phyloP scores from a whole-genome alignment of 64 coral and sea anemone species.

The Orbicella faveolata region DNA sequence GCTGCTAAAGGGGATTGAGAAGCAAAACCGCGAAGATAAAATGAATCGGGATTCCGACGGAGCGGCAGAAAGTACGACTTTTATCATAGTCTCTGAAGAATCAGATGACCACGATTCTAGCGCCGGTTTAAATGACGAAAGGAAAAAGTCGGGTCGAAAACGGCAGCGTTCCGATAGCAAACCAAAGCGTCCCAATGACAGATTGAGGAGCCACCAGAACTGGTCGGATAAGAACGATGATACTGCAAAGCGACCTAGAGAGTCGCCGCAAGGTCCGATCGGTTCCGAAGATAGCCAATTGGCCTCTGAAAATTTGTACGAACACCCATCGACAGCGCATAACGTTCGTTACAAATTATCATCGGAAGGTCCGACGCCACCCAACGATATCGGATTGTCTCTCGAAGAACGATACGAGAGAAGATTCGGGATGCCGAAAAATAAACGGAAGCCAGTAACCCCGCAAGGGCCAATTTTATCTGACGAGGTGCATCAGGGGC shows the following conservation, averaged over 20 bases:
- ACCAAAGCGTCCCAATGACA: background rate
- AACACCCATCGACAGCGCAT: background rate
- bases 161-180: background rate
- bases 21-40: background rate
- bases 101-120: background rate
- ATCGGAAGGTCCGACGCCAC: background rate
- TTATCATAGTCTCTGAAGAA: conserved; percentile 20
- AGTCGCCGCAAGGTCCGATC: background rate
- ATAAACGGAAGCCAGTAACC: background rate
- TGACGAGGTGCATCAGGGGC: background rate
- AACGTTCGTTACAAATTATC: background rate
- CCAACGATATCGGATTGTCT: background rate
- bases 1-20: background rate
- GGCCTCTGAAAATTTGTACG: background rate
- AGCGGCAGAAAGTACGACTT: background rate
- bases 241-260: background rate
- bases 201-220: background rate
- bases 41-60: background rate
- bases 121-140: background rate
- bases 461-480: conserved; percentile 10
- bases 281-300: background rate
- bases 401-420: background rate
- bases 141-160: background rate
- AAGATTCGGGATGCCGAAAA: background rate
- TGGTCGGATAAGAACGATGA: background rate